phyloP scores from a whole-genome alignment of 2,888 invertebrate genomes.

The Pollenia griseotomentosa region DNA sequence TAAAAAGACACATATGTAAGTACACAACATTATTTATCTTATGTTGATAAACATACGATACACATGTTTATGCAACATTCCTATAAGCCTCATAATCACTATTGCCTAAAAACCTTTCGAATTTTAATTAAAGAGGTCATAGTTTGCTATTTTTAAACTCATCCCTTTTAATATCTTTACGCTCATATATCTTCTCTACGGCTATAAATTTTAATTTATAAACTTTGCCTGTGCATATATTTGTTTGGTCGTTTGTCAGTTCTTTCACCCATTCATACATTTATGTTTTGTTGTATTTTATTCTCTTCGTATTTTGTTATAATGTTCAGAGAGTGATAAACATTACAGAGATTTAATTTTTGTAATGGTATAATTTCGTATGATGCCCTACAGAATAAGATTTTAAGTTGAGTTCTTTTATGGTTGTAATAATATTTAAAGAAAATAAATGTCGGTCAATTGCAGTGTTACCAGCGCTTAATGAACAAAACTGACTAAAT shows the following conservation, averaged over 20 bases:
- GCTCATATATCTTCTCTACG: constrained; percentile 57
- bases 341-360: constrained; percentile 54
- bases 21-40: neutral
- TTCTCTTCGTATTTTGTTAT: constrained; percentile 34
- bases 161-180: constrained; percentile 54
- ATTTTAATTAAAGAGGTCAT: constrained; percentile 68
- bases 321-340: constrained; percentile 57
- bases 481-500: neutral
- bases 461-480: neutral
- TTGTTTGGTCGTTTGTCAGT: neutral
- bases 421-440: neutral
- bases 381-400: constrained; percentile 50
- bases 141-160: constrained; percentile 47
- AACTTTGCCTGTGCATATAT: constrained; percentile 53
- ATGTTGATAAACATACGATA: constrained; percentile 2
- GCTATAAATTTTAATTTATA: constrained; percentile 72
- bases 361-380: constrained; percentile 4
- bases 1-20: neutral
- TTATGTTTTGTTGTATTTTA: constrained; percentile 18
- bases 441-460: neutral
- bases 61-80: constrained; percentile 1
- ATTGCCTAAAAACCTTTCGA: constrained; percentile 36
- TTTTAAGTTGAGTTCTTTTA: neutral
- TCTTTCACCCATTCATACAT: constrained; percentile 19
- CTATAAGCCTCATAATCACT: neutral